A percentile compares a stretch with the other conserved stretches of the same genome.
phyloP scores from a whole-genome alignment of 2,888 invertebrate genomes.

The Drosophila birchii region DNA sequence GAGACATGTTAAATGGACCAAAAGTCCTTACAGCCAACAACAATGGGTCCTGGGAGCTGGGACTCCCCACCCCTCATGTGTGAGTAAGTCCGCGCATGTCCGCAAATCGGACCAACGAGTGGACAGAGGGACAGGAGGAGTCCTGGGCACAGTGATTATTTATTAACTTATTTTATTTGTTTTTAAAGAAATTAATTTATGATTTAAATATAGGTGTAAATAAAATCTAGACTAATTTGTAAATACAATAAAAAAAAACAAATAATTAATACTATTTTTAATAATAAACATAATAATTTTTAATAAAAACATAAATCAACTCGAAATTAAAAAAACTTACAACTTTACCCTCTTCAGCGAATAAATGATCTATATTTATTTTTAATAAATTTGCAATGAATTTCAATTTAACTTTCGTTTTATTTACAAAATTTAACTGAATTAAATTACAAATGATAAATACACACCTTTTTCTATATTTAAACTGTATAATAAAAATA shows the following conservation, averaged over 20 bases:
- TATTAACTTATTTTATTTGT: not conserved
- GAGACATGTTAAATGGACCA: constrained; percentile 83
- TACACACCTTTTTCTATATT: too few species aligned
- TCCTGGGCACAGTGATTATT: not conserved
- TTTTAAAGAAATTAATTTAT: not conserved
- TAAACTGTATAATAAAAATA: too few species aligned
- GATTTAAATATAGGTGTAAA: not conserved
- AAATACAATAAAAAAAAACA: not conserved
- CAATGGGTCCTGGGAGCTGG: constrained; percentile 25
- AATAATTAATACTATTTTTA: not conserved
- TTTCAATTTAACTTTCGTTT: too few species aligned
- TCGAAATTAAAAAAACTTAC: too few species aligned
- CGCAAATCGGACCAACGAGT: constrained; percentile 61
- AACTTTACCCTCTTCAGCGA: too few species aligned
- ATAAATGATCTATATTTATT: too few species aligned
- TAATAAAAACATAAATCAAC: not conserved
- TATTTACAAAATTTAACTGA: too few species aligned
- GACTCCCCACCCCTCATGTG: not conserved
- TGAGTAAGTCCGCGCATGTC: constrained; percentile 68
- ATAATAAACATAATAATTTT: not conserved
- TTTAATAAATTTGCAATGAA: too few species aligned
- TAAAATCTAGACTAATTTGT: not conserved
- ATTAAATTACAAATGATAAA: too few species aligned
- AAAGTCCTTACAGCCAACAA: constrained; percentile 74
- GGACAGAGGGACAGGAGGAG: constrained; percentile 46